Conservation (phyloP, 2,113 vertebrate species). For the Hydrochoerus hydrochaeris region DNA sequence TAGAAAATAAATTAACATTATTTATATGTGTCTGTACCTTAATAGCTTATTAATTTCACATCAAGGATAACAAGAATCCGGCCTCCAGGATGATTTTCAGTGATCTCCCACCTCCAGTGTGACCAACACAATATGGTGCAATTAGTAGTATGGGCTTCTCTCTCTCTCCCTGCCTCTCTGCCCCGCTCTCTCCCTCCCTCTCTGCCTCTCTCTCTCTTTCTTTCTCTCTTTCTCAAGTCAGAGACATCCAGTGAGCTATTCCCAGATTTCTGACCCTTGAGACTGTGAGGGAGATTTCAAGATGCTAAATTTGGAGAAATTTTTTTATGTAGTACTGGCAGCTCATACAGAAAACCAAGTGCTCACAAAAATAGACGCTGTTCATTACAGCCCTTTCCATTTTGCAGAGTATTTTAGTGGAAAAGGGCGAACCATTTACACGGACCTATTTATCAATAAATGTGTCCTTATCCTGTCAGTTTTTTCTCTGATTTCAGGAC, state of each 20-base stretch:
- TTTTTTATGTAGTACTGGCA: not conserved
- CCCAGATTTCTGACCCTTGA: not conserved
- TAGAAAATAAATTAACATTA: constrained; percentile 15
- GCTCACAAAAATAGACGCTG: not conserved
- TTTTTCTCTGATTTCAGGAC: constrained; percentile 24
- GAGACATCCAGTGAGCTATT: not conserved
- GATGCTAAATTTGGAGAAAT: not conserved
- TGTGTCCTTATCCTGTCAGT: not conserved
- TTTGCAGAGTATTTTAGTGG: not conserved
- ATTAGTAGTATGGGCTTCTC: not conserved
- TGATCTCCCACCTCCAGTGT: not conserved
- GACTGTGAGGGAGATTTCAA: not conserved
- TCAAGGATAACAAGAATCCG: not conserved
- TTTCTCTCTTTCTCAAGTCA: not conserved
- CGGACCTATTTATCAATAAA: not conserved
- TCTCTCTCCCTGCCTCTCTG: not conserved
- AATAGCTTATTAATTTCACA: not conserved
- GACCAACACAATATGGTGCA: not conserved
- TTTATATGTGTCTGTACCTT: not conserved
- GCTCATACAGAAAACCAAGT: not conserved
- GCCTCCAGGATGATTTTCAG: not conserved
- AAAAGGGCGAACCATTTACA: not conserved
- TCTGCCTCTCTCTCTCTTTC: no score
- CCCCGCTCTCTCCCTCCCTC: no score
- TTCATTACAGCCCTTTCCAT: not conserved